These are phyloP conservation scores for Siderastrea siderea DNA, from an alignment of 92 coral and sea anemone genomes.

Conservation along the genomic window DNA sequence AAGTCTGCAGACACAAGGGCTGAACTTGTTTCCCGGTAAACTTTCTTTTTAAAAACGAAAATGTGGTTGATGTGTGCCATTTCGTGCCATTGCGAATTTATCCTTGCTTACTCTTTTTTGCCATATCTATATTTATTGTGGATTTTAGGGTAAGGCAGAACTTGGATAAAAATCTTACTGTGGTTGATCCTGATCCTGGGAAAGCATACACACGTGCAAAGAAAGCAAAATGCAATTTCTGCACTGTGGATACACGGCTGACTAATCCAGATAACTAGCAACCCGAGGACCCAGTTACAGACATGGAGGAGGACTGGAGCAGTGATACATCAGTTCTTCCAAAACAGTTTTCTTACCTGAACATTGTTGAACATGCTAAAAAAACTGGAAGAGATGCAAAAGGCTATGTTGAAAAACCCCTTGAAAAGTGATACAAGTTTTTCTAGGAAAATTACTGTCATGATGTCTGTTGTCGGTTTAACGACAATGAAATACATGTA, in stretches of 20 bases:
- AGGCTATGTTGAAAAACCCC: slow-evolving; percentile 74
- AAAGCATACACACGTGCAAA: slow-evolving; percentile 62
- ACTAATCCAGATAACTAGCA: slow-evolving; percentile 27
- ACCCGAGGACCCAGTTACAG: slow-evolving; percentile 18
- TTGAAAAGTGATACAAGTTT: slow-evolving; percentile 75
- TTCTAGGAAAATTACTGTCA: slow-evolving; percentile 68
- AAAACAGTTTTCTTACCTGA: slow-evolving; percentile 64
- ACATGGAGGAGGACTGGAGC: slow-evolving; percentile 60
- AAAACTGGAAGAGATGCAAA: slow-evolving; percentile 43
- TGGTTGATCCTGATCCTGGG: slow-evolving; percentile 71
- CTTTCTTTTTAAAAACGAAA: no score
- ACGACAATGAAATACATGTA: slow-evolving; percentile 36
- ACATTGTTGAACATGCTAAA: slow-evolving; percentile 63
- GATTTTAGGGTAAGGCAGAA: slow-evolving; percentile 40
- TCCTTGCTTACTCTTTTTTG: no score
- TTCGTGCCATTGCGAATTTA: no score
- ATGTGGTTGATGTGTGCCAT: no score
- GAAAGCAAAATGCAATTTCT: slow-evolving; percentile 58
- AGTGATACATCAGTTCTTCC: slow-evolving; percentile 60
- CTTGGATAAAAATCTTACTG: slow-evolving; percentile 35
- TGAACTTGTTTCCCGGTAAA: no score
- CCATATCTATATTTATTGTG: no score
- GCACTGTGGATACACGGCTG: slow-evolving; percentile 19
- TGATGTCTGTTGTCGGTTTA: slow-evolving; percentile 49
- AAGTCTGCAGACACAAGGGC: no score